phyloP scores from a whole-genome alignment of 2,113 vertebrate genomes.

The Pan paniscus region DNA sequence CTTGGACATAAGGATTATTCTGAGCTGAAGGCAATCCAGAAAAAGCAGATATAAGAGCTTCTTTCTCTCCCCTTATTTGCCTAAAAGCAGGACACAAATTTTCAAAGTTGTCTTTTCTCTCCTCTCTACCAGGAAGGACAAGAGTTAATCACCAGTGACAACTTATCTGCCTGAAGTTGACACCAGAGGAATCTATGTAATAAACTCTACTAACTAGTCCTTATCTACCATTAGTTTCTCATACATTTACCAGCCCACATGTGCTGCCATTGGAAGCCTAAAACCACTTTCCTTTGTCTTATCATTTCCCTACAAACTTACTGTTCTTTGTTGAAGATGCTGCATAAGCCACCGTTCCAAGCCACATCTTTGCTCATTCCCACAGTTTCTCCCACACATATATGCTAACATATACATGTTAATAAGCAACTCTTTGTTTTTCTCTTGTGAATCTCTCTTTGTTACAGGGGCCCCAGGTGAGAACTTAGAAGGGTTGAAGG shows the following conservation, averaged over 20 bases:
- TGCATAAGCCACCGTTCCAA: not conserved
- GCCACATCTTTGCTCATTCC: not conserved
- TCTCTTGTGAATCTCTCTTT: not conserved
- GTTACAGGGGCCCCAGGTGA: not conserved
- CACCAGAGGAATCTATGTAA: not conserved
- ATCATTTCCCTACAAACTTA: not conserved
- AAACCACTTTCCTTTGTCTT: not conserved
- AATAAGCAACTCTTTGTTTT: not conserved
- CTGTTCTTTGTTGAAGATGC: not conserved
- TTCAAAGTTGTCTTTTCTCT: not conserved
- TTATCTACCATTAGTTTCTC: not conserved
- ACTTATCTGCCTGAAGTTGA: not conserved
- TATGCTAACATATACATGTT: not conserved
- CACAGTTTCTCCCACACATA: not conserved
- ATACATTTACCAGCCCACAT: not conserved
- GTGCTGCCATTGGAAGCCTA: not conserved
- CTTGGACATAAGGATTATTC: not conserved
- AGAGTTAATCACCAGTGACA: not conserved
- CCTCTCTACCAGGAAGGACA: not conserved
- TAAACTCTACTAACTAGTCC: not conserved
- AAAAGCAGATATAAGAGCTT: not conserved
- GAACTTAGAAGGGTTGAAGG: not conserved
- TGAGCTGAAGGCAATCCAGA: not conserved
- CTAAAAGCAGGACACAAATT: no score
- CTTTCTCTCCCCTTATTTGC: no score